Conservation (phyloP, 1,140 invertebrate genomes). For the Forficula auricularia region DNA sequence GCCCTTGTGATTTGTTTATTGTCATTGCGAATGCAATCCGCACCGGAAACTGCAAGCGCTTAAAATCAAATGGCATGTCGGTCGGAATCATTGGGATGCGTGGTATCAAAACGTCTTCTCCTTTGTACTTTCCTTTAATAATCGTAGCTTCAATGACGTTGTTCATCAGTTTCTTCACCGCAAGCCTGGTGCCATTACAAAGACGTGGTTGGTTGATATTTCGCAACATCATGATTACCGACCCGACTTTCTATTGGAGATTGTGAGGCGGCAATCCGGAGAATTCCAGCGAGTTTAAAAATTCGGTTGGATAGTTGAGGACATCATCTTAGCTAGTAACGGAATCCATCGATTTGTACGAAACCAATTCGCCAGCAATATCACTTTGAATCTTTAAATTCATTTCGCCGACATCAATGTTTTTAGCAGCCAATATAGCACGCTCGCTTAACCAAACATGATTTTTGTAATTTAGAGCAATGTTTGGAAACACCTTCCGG, state of each 20-base stretch:
- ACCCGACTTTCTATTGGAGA: conserved; percentile 21
- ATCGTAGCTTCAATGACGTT: conserved; percentile 26
- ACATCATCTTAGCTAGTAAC: conserved; percentile 13
- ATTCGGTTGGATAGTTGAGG: too few species aligned
- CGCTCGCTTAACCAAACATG: conserved; percentile 21
- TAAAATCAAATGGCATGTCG: conserved; percentile 25
- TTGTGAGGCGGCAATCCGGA: conserved; percentile 12
- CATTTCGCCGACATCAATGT: conserved; percentile 7
- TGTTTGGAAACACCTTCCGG: conserved; percentile 19
- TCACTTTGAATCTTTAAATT: conserved; percentile 13
- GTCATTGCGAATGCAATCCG: conserved; percentile 31
- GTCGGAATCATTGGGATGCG: conserved; percentile 23
- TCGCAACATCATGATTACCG: conserved; percentile 26
- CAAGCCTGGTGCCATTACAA: conserved; percentile 27
- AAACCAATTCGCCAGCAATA: conserved; percentile 10
- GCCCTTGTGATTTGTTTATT: conserved; percentile 37
- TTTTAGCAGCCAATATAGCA: conserved; percentile 18
- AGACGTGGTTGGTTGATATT: conserved; percentile 26
- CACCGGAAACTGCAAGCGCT: conserved; percentile 32
- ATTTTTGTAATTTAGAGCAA: conserved; percentile 16
- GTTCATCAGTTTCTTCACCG: conserved; percentile 22
- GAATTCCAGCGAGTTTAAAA: too few species aligned
- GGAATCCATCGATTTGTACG: conserved; percentile 20
- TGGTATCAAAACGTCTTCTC: conserved; percentile 23
- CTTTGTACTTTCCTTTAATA: conserved; percentile 21